Evolutionary conservation across 2,888 invertebrate genomes (phyloP), one percentile per base, ranked within the genome.

Genomic region (Melanchra persicariae): DNA sequence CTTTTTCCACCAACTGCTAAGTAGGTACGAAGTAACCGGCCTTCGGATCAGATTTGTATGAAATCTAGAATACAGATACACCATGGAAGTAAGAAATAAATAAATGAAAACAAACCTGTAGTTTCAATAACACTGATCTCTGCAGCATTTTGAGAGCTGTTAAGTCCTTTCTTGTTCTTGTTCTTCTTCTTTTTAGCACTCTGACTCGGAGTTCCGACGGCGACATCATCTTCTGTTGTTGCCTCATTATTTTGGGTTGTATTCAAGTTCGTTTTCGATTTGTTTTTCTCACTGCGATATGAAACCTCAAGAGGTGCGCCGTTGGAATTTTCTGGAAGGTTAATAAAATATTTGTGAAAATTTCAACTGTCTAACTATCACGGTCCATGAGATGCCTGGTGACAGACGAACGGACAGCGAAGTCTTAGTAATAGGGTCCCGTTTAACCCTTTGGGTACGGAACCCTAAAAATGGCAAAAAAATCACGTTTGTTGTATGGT

Each of bases 121-220:
- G 57, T 54, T 37, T 67, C 75, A 63, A 55, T 34, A 2, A 64
- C 34, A 24, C 43, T 74, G 22, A 51, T 54, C 1, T 75, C 77
- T 34, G 49, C 22, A 47, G 49, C 57, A 64, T 45, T 63, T 70
- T 79, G 74, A 6, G 82, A 82, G 26, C 26, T 72, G 51, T 86
- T 60, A 2, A 71, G 70, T 72, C 69, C 64, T 52, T 82, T 74
- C 55, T 81, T 78, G 26, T 80, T 76, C 60, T 81, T n/a, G n/a
- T n/a, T 81, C 47, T 82, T 85, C 57, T 80, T 81, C 68, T 84
- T 83, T 68, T 84, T 85, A 17, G 22, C 70, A 67, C 75, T 82
- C 54, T 69, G 58, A n/a, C 40, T 72, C 24, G 58, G 70, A 37
- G 64, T 74, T 62, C 37, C 68, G 62, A n/a, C n/a, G 9, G 30